Conservation (phyloP, 2,888 invertebrate species). For the Steromphala cineraria region DNA sequence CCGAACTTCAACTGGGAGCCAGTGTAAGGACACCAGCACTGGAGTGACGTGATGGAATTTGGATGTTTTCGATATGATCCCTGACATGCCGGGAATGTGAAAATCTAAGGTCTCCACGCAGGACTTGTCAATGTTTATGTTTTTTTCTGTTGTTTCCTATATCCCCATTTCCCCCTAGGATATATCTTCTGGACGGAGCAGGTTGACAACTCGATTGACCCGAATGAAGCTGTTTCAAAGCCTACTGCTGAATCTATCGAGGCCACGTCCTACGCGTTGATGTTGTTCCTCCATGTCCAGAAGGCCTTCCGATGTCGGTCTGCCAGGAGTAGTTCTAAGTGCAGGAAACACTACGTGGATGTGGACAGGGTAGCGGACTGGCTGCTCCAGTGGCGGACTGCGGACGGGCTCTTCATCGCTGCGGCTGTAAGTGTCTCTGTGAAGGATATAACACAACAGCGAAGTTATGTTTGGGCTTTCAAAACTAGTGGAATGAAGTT, state of each 20-base stretch:
- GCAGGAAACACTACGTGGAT: not conserved
- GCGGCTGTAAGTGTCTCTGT: not conserved
- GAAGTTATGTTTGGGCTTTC: no score
- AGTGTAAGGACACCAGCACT: no score
- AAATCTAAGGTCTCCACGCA: no score
- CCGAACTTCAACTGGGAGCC: no score
- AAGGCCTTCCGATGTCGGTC: not conserved
- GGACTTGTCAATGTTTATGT: no score
- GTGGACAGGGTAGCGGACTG: not conserved
- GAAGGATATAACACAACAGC: no score
- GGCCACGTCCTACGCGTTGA: not conserved
- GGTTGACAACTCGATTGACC: not conserved
- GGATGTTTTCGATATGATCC: no score
- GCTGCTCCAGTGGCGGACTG: conserved; percentile 11
- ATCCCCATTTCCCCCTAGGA: not conserved
- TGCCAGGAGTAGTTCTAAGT: not conserved
- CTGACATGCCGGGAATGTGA: no score
- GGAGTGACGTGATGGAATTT: no score
- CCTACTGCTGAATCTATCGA: not conserved
- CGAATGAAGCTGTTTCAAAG: not conserved
- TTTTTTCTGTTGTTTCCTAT: not conserved
- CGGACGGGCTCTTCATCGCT: not conserved
- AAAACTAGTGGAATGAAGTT: no score
- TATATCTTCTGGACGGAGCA: not conserved
- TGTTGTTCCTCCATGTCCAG: not conserved